A percentile compares a stretch with the other conserved stretches of the same genome.
These are phyloP conservation scores for Oryzias woworae DNA, from an alignment of 2,113 vertebrate species.

Conservation along the genomic window DNA sequence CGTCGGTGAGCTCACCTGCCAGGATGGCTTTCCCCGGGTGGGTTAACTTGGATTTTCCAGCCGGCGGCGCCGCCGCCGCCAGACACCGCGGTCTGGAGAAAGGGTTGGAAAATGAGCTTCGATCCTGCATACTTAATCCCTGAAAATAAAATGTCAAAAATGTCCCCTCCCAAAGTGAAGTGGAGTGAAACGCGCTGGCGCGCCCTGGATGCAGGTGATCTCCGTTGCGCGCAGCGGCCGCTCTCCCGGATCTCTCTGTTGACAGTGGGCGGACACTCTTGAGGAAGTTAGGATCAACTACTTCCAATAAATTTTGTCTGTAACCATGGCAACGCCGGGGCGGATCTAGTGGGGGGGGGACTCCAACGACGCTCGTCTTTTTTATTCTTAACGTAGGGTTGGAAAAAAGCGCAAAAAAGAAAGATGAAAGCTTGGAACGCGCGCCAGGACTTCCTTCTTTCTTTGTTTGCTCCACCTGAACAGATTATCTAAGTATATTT, in stretches of 20 bases:
- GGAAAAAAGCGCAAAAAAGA: too few species aligned
- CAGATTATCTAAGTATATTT: too few species aligned
- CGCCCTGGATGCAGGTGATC: constrained; percentile 36
- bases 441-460: too few species aligned
- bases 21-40: constrained; percentile 88
- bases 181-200: constrained; percentile 5
- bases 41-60: constrained; percentile 81
- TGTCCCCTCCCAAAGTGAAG: not conserved
- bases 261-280: constrained; percentile 44
- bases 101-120: constrained; percentile 38
- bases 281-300: constrained; percentile 41
- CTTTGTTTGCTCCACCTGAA: too few species aligned
- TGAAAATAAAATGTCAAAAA: not conserved
- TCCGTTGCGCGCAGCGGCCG: constrained; percentile 1
- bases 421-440: too few species aligned
- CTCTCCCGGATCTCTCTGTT: constrained; percentile 27
- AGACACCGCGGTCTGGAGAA: constrained; percentile 67
- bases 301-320: constrained; percentile 22
- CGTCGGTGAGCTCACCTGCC: constrained; percentile 76
- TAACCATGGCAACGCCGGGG: constrained; percentile 41
- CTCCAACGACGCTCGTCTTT: too few species aligned
- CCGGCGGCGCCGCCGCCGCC: constrained; percentile 78
- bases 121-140: constrained; percentile 55
- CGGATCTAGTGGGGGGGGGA: too few species aligned
- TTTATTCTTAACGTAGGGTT: too few species aligned